Evolutionary conservation across 2,113 vertebrate species (phyloP).

Genomic region (Trogon surrucura): DNA sequence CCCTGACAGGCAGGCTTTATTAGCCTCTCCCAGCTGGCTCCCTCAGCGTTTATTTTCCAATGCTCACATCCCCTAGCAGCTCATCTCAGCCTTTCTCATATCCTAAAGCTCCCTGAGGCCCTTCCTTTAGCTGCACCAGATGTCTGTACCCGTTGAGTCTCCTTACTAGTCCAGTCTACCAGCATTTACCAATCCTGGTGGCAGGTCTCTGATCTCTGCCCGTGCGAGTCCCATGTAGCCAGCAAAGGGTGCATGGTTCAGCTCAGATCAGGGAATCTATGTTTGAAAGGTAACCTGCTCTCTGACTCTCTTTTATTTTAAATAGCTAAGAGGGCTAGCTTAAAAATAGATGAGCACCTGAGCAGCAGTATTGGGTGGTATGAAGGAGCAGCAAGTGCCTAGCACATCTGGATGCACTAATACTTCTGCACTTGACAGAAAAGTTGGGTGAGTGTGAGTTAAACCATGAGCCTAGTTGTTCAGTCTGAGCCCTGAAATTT

Average conservation of each 20-base stretch:
- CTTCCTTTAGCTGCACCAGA: slow-evolving; percentile 11
- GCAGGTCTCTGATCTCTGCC: neutral
- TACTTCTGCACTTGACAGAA: neutral
- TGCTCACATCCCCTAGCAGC: slow-evolving; percentile 8
- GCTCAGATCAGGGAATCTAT: neutral
- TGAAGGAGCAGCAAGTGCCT: neutral
- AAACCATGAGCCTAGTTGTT: neutral
- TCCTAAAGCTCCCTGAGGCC: neutral
- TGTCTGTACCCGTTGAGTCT: neutral
- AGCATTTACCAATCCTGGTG: neutral
- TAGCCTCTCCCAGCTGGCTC: slow-evolving; percentile 45
- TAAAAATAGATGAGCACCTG: neutral
- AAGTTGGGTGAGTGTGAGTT: neutral
- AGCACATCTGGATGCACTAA: neutral
- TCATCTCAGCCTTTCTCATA: neutral
- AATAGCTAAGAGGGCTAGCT: neutral
- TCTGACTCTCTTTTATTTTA: neutral
- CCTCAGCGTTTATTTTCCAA: slow-evolving; percentile 39
- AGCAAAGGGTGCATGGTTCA: neutral
- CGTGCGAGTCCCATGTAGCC: neutral
- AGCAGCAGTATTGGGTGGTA: neutral
- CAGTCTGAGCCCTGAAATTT: neutral
- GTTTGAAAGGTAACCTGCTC: neutral
- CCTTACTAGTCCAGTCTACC: neutral
- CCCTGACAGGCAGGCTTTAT: slow-evolving; percentile 61